Percentiles rank a stretch among this genome's conserved stretches.
phyloP scores from a whole-genome alignment of 1,140 invertebrate genomes.

The Drosophila nigromelanica region DNA sequence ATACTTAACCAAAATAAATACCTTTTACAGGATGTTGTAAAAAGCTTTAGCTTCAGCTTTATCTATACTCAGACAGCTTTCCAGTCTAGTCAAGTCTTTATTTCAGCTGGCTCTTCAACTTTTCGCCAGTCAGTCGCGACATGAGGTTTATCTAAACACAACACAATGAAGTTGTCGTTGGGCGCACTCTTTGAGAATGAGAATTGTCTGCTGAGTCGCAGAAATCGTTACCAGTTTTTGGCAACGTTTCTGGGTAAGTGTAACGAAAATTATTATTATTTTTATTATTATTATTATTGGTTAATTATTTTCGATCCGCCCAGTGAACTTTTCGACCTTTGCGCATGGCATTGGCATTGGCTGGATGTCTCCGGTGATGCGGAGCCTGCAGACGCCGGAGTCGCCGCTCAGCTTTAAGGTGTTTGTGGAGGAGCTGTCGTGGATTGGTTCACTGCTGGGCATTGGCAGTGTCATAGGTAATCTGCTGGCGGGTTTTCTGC shows the following conservation, averaged over 20 bases:
- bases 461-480: slow-evolving; percentile 75
- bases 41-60: slow-evolving; percentile 9
- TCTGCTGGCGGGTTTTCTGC: slow-evolving; percentile 49
- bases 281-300: background rate
- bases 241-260: slow-evolving; percentile 58
- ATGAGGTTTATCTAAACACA: slow-evolving; percentile 6
- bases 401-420: slow-evolving; percentile 68
- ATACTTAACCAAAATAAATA: background rate
- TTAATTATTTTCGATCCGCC: background rate
- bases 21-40: slow-evolving; percentile 27
- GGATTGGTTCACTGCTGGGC: slow-evolving; percentile 72
- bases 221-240: slow-evolving; percentile 61
- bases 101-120: background rate
- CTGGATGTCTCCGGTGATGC: slow-evolving; percentile 83
- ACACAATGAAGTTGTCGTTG: slow-evolving; percentile 48
- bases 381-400: slow-evolving; percentile 70
- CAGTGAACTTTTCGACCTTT: slow-evolving; percentile 83
- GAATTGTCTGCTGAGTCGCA: slow-evolving; percentile 52
- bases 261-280: too few species aligned
- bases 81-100: slow-evolving; percentile 8
- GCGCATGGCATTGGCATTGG: slow-evolving; percentile 83
- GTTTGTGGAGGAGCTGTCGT: slow-evolving; percentile 61
- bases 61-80: slow-evolving; percentile 3
- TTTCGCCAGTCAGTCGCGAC: slow-evolving; percentile 9
- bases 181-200: slow-evolving; percentile 43